These are phyloP conservation scores for Masticophis lateralis DNA, from an alignment of 2,797 vertebrate genomes.

Conservation along the genomic window DNA sequence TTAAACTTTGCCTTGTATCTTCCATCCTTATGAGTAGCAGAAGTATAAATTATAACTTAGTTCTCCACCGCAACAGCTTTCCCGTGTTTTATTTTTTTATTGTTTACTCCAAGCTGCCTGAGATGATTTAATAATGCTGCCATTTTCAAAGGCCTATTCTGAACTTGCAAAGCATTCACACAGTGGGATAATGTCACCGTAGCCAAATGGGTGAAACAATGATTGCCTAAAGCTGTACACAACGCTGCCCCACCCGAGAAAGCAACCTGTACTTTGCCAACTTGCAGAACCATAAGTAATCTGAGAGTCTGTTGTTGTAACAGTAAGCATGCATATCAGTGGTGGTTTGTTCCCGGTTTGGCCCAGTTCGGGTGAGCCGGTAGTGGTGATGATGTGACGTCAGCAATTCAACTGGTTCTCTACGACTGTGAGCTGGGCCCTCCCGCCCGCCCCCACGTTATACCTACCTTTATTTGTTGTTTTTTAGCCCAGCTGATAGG, in stretches of 20 bases:
- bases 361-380: no score
- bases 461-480: no score
- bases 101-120: not conserved
- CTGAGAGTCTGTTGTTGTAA: not conserved
- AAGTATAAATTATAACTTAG: not conserved
- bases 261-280: not conserved
- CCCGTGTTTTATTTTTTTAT: not conserved
- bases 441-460: no score
- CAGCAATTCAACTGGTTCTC: no score
- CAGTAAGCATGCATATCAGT: not conserved
- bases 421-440: no score
- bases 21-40: not conserved
- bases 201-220: not conserved
- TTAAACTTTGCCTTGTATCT: not conserved
- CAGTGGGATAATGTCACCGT: not conserved
- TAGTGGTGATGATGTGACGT: no score
- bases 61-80: not conserved
- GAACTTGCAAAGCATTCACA: not conserved
- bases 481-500: no score
- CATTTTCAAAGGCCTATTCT: not conserved
- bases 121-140: not conserved
- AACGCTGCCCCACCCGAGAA: not conserved
- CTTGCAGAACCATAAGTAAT: not conserved
- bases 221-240: not conserved
- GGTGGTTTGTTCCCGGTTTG: no score